Base-by-base conservation (phyloP, 2,113 vertebrate genomes). In the Platysteira castanea region DNA sequence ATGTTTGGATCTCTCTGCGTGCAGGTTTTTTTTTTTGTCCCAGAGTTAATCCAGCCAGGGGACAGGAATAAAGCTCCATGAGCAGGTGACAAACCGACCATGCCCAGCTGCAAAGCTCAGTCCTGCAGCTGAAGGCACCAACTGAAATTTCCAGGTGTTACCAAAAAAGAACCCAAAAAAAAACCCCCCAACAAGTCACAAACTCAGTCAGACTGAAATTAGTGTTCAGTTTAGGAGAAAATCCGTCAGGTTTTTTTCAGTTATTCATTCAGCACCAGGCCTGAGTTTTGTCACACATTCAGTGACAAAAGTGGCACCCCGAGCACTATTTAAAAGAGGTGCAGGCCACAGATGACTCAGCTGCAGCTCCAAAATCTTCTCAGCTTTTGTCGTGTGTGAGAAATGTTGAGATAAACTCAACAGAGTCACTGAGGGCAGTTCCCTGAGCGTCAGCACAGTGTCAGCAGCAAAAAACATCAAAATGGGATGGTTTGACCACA, bases 161-260 rank as follows among this genome's bases (percentile, higher is more conserved):
- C 61, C 49, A 76, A 67, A 76, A 76, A 35, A 50, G 22, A 31
- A 27, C 30, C 33, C 6, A 17, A 31, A 14, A 39, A 57, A 31
- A 19, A 10, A 31, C 11, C 18, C 6, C 13, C 46, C 46, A 44
- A 18, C 18, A 57, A 33, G 3, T 19, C 31, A 73, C 61, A 30
- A 78, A 65, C 69, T 41, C 49, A 52, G 77, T 87, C 80, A 75
- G 78, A 56, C 24, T 56, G 92, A 96, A 97, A 96, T 46, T 65
- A 80, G 41, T 90, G 79, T 60, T 93, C 75, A 44, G 4, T 90
- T 93, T 35, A 88, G 75, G 92, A 92, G 79, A 91, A 96, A 95
- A 63, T 31, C 27, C 13, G 17, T 44, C 33, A 76, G 61, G 42
- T 61, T 56, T 69, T 89, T 87, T 35, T 35, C 82, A 86, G 50